phyloP scores from a whole-genome alignment of 2,113 vertebrate species.

The Willisornis vidua region DNA sequence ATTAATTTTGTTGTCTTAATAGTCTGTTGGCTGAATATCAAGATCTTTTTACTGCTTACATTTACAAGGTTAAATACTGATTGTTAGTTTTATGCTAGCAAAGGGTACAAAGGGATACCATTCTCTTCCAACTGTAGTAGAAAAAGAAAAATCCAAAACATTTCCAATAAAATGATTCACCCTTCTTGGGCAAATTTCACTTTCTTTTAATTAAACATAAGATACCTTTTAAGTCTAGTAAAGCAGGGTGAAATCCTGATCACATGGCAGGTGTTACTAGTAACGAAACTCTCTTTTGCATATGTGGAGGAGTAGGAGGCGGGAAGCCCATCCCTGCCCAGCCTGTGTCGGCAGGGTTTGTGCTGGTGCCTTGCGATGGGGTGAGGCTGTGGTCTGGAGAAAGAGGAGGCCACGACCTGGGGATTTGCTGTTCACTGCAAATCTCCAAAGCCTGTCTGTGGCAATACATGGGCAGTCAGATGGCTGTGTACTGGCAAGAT shows the following conservation, averaged over 20 bases:
- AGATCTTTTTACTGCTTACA: neutral
- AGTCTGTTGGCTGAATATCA: neutral
- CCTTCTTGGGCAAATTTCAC: neutral
- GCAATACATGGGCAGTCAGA: rapidly evolving
- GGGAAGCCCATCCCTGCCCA: rapidly evolving
- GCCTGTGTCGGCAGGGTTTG: rapidly evolving
- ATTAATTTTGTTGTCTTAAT: neutral
- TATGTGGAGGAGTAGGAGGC: neutral
- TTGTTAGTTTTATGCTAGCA: neutral
- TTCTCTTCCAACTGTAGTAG: neutral
- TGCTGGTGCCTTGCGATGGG: rapidly evolving
- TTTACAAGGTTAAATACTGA: neutral
- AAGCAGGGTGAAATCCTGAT: neutral
- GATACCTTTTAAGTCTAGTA: neutral
- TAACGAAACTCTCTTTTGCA: neutral
- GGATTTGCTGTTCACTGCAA: rapidly evolving
- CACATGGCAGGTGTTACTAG: neutral
- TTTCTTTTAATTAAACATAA: neutral
- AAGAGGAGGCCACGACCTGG: neutral
- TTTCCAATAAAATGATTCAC: neutral
- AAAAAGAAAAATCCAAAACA: neutral
- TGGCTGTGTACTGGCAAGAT: rapidly evolving
- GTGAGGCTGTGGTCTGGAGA: rapidly evolving
- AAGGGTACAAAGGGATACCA: rapidly evolving
- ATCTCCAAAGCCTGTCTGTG: rapidly evolving